These are phyloP conservation scores for Drosophila mettleri DNA, from an alignment of 2,888 invertebrate species.

Conservation along the genomic window DNA sequence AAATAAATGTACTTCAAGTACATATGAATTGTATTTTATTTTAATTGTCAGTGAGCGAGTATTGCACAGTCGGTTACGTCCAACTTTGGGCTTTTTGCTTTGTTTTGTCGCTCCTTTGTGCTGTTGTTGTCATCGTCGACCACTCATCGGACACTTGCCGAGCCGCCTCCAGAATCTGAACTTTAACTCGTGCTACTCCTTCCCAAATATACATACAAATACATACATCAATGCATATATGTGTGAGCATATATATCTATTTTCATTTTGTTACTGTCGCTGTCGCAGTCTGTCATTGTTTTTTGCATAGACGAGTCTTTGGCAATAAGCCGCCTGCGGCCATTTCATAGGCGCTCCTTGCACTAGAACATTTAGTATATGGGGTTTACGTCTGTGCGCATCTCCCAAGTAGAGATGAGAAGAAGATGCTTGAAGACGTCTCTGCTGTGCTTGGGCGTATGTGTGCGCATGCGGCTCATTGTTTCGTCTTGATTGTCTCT, in stretches of 20 bases:
- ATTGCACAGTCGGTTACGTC: not conserved
- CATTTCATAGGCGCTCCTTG: conserved; percentile 3
- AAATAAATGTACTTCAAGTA: too few relatives aligned
- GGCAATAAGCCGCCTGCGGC: conserved; percentile 20
- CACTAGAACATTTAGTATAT: conserved; percentile 11
- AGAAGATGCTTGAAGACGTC: conserved; percentile 11
- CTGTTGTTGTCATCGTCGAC: conserved; percentile 1
- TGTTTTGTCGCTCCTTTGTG: not conserved
- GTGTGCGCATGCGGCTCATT: conserved; percentile 45
- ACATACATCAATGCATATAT: not conserved
- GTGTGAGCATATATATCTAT: conserved; percentile 9
- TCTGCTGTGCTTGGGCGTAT: not conserved
- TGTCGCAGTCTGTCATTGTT: conserved; percentile 38
- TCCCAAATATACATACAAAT: not conserved
- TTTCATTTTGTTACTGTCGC: conserved; percentile 27
- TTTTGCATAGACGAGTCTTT: conserved; percentile 22
- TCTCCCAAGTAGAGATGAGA: conserved; percentile 6
- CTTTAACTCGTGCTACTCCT: not conserved
- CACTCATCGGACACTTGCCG: conserved; percentile 6
- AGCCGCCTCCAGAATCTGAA: not conserved
- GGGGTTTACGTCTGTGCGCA: conserved; percentile 4
- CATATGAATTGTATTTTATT: too few relatives aligned
- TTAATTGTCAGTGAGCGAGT: not conserved
- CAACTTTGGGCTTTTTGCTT: not conserved
- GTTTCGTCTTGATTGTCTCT: conserved; percentile 66